phyloP scores from a whole-genome alignment of 2,888 invertebrate species.

The Acrocyrtus sp. region DNA sequence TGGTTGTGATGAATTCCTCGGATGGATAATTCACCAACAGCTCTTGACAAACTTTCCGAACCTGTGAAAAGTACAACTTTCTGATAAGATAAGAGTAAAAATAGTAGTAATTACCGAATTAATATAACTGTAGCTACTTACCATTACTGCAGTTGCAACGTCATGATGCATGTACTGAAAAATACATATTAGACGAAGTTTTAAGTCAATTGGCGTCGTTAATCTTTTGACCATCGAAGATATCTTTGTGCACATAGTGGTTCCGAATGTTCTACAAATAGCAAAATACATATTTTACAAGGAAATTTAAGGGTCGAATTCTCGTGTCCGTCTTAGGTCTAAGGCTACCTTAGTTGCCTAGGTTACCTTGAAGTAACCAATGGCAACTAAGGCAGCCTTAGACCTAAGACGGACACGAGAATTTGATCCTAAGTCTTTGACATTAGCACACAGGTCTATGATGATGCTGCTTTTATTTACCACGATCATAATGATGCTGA shows the following conservation, averaged over 20 bases:
- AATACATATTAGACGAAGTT: constrained; percentile 89
- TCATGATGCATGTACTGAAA: constrained; percentile 94
- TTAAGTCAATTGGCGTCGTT: constrained; percentile 91
- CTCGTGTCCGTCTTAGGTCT: no score
- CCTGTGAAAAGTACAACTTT: no score
- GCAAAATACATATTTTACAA: neutral
- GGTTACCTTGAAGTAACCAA: no score
- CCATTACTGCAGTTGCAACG: constrained; percentile 78
- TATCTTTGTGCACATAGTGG: constrained; percentile 94
- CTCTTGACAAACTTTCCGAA: constrained; percentile 78
- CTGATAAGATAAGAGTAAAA: neutral
- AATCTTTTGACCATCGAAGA: constrained; percentile 95
- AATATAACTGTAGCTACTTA: constrained; percentile 64
- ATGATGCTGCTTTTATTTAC: no score
- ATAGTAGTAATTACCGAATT: neutral
- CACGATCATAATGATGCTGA: no score
- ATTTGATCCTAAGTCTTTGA: no score
- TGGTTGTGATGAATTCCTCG: constrained; percentile 82
- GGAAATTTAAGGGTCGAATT: neutral
- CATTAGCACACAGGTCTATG: no score
- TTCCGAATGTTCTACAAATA: constrained; percentile 87
- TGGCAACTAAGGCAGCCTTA: no score
- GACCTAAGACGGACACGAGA: no score
- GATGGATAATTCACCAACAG: constrained; percentile 82
- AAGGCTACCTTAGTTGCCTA: no score